A percentile compares a stretch with the other conserved stretches of the same genome.
These are phyloP conservation scores for Eupithecia inturbata DNA, from an alignment of 2,888 invertebrate genomes.

Conservation along the genomic window DNA sequence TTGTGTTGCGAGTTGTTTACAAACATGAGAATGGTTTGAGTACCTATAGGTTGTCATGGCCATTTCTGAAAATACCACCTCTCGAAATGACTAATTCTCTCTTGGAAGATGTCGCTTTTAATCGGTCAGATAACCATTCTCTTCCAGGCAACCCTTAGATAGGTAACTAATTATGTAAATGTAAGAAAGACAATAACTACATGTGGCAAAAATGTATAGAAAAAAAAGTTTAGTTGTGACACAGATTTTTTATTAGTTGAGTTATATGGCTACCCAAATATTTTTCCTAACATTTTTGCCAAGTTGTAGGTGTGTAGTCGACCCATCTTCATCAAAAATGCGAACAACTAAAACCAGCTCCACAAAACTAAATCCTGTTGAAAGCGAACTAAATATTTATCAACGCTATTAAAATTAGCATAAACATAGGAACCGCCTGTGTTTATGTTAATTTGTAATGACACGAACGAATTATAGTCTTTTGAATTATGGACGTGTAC, in stretches of 20 bases:
- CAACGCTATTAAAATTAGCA: slow-evolving; percentile 28
- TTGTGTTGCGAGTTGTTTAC: too few relatives aligned
- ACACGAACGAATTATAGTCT: slow-evolving; percentile 15
- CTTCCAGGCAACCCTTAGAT: background rate
- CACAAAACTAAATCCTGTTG: background rate
- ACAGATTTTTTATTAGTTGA: too few relatives aligned
- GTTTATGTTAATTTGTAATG: slow-evolving; percentile 33
- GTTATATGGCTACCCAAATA: too few relatives aligned
- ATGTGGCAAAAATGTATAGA: too few relatives aligned
- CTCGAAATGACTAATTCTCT: too few relatives aligned
- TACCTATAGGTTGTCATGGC: too few relatives aligned
- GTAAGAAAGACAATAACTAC: background rate
- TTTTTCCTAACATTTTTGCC: background rate
- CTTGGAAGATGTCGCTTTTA: too few relatives aligned
- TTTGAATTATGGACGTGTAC: slow-evolving; percentile 2
- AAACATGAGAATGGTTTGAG: too few relatives aligned
- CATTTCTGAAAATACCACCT: too few relatives aligned
- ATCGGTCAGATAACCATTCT: background rate
- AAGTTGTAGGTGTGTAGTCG: background rate
- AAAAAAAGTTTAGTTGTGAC: too few relatives aligned
- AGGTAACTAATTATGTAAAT: background rate
- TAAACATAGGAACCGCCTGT: slow-evolving; percentile 26
- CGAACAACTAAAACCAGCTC: background rate
- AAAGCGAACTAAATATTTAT: slow-evolving; percentile 6
- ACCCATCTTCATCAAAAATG: background rate